Conservation (phyloP, 2,888 invertebrate species). For the Halocaridina rubra region DNA sequence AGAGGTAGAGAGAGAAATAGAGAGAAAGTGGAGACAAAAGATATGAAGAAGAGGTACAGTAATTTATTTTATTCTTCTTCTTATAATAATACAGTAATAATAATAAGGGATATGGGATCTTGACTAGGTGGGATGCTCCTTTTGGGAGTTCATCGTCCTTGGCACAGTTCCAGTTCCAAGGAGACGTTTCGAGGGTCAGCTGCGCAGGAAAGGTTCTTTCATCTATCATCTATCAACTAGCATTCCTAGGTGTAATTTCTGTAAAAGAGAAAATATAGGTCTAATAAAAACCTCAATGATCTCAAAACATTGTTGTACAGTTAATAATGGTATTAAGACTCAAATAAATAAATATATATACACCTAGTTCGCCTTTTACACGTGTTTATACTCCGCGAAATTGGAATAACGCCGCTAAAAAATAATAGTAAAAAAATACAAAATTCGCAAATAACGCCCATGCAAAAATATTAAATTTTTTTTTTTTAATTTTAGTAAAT, state of each 20-base stretch:
- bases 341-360: too few species aligned
- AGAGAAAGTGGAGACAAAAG: background rate
- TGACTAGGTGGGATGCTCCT: slow-evolving; percentile 57
- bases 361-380: too few species aligned
- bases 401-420: too few species aligned
- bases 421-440: too few species aligned
- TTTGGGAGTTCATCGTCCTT: slow-evolving; percentile 49
- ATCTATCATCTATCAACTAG: slow-evolving; percentile 39
- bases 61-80: too few species aligned
- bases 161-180: slow-evolving; percentile 46
- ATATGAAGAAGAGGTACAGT: too few species aligned
- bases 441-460: too few species aligned
- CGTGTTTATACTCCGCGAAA: too few species aligned
- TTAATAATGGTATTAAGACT: too few species aligned
- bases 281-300: background rate
- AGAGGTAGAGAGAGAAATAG: slow-evolving; percentile 6
- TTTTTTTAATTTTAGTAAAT: too few species aligned
- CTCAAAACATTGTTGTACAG: background rate
- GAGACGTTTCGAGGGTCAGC: slow-evolving; percentile 49
- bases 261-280: background rate
- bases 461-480: too few species aligned
- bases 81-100: too few species aligned
- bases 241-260: slow-evolving; percentile 39
- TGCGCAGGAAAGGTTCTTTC: slow-evolving; percentile 26
- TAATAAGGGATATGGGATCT: slow-evolving; percentile 1